phyloP scores from a whole-genome alignment of 2,113 vertebrate species.

The Grantiella picta region DNA sequence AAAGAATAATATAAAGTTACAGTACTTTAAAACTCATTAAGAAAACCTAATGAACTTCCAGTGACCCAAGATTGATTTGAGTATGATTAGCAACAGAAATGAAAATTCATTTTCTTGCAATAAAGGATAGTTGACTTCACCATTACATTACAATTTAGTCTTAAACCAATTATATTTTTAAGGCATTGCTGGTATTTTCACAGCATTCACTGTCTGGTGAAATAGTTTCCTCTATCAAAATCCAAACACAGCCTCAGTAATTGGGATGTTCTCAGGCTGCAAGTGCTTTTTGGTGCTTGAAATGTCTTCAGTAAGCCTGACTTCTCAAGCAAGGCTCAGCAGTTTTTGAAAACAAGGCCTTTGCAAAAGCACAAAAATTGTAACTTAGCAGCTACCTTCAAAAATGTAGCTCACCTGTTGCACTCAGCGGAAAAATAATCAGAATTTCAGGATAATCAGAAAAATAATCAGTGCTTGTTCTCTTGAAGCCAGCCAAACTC shows the following conservation, averaged over 20 bases:
- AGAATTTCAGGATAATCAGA: neutral
- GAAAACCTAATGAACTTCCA: neutral
- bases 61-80: neutral
- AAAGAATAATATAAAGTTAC: neutral
- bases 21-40: neutral
- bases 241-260: neutral
- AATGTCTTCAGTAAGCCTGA: neutral
- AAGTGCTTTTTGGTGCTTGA: neutral
- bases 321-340: neutral
- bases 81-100: neutral
- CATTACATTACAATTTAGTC: neutral
- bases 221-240: neutral
- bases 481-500: neutral
- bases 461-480: neutral
- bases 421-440: neutral
- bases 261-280: neutral
- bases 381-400: neutral
- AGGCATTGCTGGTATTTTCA: neutral
- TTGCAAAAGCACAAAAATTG: neutral
- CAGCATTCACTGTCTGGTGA: neutral
- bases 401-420: neutral
- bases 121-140: neutral
- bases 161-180: neutral
- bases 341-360: neutral
- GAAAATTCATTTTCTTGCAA: neutral